Evolutionary conservation across 2,797 vertebrate genomes (phyloP), one percentile per base, ranked within the genome.

Genomic region (Chaetodon trifasciatus): DNA sequence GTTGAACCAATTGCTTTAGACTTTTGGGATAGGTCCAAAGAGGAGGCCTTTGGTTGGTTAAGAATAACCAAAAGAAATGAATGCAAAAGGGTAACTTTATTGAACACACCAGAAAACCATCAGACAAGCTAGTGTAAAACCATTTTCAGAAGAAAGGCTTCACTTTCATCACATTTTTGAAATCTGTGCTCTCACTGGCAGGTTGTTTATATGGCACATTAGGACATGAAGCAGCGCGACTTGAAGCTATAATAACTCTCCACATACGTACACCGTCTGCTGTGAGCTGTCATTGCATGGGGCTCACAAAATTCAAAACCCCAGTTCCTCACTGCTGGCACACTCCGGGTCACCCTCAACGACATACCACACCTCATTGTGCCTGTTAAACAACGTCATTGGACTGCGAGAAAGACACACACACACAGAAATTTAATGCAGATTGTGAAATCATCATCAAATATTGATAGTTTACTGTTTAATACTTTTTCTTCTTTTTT

Each of bases 301-400:
- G 39, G 12, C 6, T 70, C 46, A 23, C 3, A 37, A 10, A 28
- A 4, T 63, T 65, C 7, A 73, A 6, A 3, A 3, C 28, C 28
- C 28, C 28, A 12, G 0, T 56, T 87, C 70, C 47, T 88, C 79
- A 32, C 81, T 84, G 75, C 72, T 73, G 62, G 37, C 0, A 44
- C 96, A 96, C 35, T 85, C 85, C 0, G 89, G 93, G 0, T 88
- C 68, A 28, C 82, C 95, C 15, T 86, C 24, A 6, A 44, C 86
- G 6, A 89, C 9, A 35, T 87, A 89, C 96, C 95, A 96, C 63
- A 93, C 94, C 85, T 96, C 96, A 28, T 96, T 96, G 89, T 92
- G 93, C 65, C 93, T 92, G 74, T 94, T 63, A 1, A 72, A 3
- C 6, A 94, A 0, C 15, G 72, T 93, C 91, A 87, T 93, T 13